phyloP scores from a whole-genome alignment of 2,113 vertebrate species.

The Xiphophorus maculatus region DNA sequence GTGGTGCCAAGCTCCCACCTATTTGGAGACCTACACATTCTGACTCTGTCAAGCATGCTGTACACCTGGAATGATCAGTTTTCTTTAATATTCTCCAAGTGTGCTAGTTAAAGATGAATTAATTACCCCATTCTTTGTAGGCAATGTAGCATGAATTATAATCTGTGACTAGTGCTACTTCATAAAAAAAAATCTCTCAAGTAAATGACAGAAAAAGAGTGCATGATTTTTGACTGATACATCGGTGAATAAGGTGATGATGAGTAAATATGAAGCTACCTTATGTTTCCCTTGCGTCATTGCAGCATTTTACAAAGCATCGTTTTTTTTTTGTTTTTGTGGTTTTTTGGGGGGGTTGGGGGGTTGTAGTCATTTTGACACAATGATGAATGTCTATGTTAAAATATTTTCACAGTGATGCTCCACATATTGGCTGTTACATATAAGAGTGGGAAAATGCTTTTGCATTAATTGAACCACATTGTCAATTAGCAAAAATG shows the following conservation, averaged over 20 bases:
- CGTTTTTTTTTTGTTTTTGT: no score
- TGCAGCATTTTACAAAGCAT: not conserved
- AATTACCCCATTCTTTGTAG: no score
- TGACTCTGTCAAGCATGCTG: conserved; percentile 3
- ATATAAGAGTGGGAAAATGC: conserved; percentile 15
- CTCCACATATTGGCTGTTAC: conserved; percentile 2
- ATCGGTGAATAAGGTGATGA: not conserved
- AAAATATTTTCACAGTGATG: conserved; percentile 11
- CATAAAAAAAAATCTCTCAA: not conserved
- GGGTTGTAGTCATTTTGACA: conserved; percentile 11
- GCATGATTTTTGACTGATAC: not conserved
- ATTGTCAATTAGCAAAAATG: conserved; percentile 5
- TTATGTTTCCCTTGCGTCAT: not conserved
- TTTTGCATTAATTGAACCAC: conserved; percentile 11
- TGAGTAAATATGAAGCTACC: not conserved
- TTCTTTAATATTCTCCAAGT: conserved; percentile 25
- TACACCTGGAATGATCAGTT: conserved; percentile 6
- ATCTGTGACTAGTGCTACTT: not conserved
- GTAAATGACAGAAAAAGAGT: not conserved
- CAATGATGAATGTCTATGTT: conserved; percentile 12
- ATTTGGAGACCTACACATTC: conserved; percentile 1
- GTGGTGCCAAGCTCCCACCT: conserved; percentile 9
- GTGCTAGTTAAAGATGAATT: conserved; percentile 10
- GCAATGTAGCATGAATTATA: no score
- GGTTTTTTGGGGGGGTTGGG: not conserved